Percentiles rank a stretch among this genome's conserved stretches.
These are phyloP conservation scores for Amphipoea lucens DNA, from an alignment of 2,888 invertebrate species.

Conservation along the genomic window DNA sequence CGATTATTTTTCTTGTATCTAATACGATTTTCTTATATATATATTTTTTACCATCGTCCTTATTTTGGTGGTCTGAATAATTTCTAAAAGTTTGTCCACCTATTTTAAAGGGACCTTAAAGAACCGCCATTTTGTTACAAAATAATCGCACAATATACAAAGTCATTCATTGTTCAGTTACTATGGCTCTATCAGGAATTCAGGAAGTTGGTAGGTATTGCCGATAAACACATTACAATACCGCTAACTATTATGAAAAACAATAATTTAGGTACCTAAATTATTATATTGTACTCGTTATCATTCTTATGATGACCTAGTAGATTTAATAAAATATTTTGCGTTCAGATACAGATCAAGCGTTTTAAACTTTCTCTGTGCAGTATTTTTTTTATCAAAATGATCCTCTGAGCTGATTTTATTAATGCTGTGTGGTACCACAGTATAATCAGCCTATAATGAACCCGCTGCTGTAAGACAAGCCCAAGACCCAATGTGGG, in stretches of 20 bases:
- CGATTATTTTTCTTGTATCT: too few relatives aligned
- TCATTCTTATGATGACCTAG: background rate
- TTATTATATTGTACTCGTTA: background rate
- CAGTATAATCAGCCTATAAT: too few relatives aligned
- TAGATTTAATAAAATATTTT: background rate
- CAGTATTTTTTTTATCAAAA: background rate
- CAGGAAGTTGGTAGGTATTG: constrained; percentile 16
- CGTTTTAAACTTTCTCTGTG: background rate
- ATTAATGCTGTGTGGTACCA: background rate
- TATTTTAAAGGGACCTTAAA: too few relatives aligned
- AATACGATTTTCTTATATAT: too few relatives aligned
- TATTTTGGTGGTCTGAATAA: too few relatives aligned
- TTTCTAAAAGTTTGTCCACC: too few relatives aligned
- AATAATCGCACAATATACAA: background rate
- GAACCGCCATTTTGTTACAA: background rate
- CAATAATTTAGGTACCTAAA: background rate
- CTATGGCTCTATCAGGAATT: constrained; percentile 22
- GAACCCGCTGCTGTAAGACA: too few relatives aligned
- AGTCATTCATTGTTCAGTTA: background rate
- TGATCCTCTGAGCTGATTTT: background rate
- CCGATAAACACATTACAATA: constrained; percentile 14
- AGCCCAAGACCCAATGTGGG: too few relatives aligned
- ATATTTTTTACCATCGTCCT: too few relatives aligned
- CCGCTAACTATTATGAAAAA: constrained; percentile 7
- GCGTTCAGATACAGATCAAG: background rate